Conservation (phyloP, 2,113 vertebrate species). For the Lota lota region DNA sequence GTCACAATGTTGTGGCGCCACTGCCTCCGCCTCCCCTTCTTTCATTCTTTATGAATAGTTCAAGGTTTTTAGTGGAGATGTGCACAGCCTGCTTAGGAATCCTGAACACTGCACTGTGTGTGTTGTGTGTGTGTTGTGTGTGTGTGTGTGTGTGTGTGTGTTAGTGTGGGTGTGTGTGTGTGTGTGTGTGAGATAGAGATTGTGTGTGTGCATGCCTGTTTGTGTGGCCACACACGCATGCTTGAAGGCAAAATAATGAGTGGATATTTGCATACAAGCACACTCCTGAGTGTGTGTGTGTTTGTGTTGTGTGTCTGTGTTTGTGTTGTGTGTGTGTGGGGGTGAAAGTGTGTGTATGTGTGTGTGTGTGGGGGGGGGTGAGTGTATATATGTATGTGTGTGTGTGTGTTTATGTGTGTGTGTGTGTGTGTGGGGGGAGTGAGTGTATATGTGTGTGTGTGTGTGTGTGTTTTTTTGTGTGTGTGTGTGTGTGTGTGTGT, state of each 20-base stretch:
- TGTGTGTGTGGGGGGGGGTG: background rate
- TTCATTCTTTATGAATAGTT: too few relatives aligned
- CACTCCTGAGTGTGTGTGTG: background rate
- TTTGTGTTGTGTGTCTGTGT: background rate
- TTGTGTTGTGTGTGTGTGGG: too few relatives aligned
- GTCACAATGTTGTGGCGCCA: too few relatives aligned
- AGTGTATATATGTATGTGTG: background rate
- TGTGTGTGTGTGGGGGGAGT: too few relatives aligned
- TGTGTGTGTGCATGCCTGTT: background rate
- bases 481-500: background rate
- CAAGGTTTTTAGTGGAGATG: too few relatives aligned
- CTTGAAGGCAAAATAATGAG: background rate
- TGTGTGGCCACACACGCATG: background rate
- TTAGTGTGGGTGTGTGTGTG: too few relatives aligned
- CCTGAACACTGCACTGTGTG: too few relatives aligned
- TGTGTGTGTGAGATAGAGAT: too few relatives aligned
- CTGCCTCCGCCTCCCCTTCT: too few relatives aligned
- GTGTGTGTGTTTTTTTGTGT: slow-evolving; percentile 1
- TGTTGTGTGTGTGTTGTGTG: too few relatives aligned
- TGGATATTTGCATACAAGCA: background rate
- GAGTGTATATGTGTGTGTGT: background rate
- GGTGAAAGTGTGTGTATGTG: background rate
- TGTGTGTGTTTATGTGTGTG: background rate
- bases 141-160: too few relatives aligned
- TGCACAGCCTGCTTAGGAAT: too few relatives aligned